These are phyloP conservation scores for Alauda arvensis DNA, from an alignment of 2,797 vertebrate species.

Conservation along the genomic window DNA sequence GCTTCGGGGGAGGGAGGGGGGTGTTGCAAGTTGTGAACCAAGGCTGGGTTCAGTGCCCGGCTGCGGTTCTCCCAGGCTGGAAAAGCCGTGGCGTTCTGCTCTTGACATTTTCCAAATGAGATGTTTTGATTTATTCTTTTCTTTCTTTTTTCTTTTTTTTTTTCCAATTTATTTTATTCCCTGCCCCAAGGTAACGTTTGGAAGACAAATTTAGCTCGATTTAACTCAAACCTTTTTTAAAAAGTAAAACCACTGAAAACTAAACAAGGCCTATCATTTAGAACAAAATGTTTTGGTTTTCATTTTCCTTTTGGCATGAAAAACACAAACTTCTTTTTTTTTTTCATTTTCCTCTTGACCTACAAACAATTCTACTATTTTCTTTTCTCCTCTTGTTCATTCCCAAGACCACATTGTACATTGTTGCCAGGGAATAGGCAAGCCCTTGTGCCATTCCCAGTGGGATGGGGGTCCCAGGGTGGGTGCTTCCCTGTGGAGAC, in stretches of 20 bases:
- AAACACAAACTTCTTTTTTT: slow-evolving; percentile 13
- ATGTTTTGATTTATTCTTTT: slow-evolving; percentile 46
- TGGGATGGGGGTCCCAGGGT: not conserved
- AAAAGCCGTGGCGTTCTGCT: slow-evolving; percentile 2
- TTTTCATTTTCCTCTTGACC: slow-evolving; percentile 42
- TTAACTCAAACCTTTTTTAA: slow-evolving; percentile 50
- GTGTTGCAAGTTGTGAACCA: not conserved
- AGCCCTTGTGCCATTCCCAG: not conserved
- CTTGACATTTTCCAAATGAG: slow-evolving; percentile 59
- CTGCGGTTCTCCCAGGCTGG: slow-evolving; percentile 23
- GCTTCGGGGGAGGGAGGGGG: not conserved
- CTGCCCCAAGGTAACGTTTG: slow-evolving; percentile 50
- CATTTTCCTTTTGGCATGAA: slow-evolving; percentile 51
- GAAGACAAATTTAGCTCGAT: slow-evolving; percentile 48
- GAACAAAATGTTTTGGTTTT: slow-evolving; percentile 65
- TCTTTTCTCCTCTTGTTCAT: slow-evolving; percentile 8
- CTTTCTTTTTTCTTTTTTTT: not conserved
- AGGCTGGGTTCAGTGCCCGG: not conserved
- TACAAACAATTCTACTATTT: slow-evolving; percentile 7
- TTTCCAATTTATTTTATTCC: slow-evolving; percentile 31
- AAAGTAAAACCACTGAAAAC: slow-evolving; percentile 63
- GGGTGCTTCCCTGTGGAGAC: not conserved
- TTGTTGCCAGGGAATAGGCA: not conserved
- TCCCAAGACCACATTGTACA: not conserved
- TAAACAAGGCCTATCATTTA: slow-evolving; percentile 65